phyloP scores from a whole-genome alignment of 2,113 vertebrate genomes.

The Ptilorrhoa leucosticta region DNA sequence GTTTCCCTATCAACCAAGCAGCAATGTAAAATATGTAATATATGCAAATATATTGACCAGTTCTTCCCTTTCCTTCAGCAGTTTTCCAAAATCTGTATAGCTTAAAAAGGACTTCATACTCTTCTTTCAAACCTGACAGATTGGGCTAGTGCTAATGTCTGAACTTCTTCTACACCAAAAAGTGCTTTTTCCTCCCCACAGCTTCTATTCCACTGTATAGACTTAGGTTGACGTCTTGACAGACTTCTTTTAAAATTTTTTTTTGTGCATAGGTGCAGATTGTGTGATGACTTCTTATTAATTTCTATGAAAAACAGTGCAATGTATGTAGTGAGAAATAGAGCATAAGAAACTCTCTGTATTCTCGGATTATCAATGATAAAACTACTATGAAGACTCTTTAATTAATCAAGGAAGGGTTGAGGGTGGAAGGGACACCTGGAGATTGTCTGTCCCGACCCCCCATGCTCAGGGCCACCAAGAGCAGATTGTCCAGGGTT shows the following conservation, averaged over 20 bases:
- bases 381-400: not conserved
- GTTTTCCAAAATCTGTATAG: not conserved
- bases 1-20: not conserved
- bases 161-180: not conserved
- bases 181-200: not conserved
- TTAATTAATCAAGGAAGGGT: not conserved
- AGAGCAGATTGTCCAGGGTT: not conserved
- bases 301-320: not conserved
- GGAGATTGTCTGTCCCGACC: not conserved
- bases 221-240: not conserved
- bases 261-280: not conserved
- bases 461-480: not conserved
- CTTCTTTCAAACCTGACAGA: not conserved
- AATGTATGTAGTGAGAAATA: not conserved
- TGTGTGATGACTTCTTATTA: not conserved
- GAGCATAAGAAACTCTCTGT: not conserved
- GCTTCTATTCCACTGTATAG: not conserved
- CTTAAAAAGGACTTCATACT: not conserved
- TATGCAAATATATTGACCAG: not conserved
- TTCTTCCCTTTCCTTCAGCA: not conserved
- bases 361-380: not conserved
- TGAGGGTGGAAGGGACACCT: not conserved
- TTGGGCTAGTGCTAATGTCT: not conserved
- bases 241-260: not conserved
- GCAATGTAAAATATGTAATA: not conserved